These are phyloP conservation scores for Protophormia terraenovae DNA, from an alignment of 2,888 invertebrate genomes.

Conservation along the genomic window DNA sequence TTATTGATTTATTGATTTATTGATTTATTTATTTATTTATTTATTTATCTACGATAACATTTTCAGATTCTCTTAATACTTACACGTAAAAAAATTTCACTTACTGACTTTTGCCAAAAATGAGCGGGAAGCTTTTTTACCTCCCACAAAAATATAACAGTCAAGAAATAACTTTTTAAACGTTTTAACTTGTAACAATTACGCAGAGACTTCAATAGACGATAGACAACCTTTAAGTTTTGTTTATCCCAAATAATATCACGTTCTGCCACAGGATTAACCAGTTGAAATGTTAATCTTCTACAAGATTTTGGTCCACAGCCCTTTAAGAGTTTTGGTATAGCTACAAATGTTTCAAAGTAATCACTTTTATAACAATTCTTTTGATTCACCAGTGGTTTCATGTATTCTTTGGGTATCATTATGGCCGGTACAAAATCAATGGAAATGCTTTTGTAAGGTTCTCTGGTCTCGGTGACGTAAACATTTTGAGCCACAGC, in stretches of 20 bases:
- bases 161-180: conserved; percentile 72
- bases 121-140: neutral
- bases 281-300: conserved; percentile 66
- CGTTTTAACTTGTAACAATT: conserved; percentile 63
- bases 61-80: conserved; percentile 39
- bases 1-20: too few relatives aligned
- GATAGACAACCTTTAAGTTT: conserved; percentile 70
- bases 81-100: conserved; percentile 68
- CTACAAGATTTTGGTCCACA: neutral
- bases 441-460: conserved; percentile 64
- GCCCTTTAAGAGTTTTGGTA: conserved; percentile 68
- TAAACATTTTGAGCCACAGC: conserved; percentile 70
- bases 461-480: neutral
- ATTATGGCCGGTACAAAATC: conserved; percentile 72
- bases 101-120: conserved; percentile 68
- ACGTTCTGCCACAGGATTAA: conserved; percentile 69
- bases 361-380: neutral
- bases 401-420: neutral
- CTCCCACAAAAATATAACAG: conserved; percentile 70
- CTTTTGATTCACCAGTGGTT: neutral
- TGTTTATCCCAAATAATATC: conserved; percentile 63
- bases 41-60: too few relatives aligned
- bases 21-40: too few relatives aligned
- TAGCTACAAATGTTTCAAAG: conserved; percentile 67
- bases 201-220: conserved; percentile 71